Conservation (phyloP, 2,888 invertebrate genomes). For the Athalia circularis region DNA sequence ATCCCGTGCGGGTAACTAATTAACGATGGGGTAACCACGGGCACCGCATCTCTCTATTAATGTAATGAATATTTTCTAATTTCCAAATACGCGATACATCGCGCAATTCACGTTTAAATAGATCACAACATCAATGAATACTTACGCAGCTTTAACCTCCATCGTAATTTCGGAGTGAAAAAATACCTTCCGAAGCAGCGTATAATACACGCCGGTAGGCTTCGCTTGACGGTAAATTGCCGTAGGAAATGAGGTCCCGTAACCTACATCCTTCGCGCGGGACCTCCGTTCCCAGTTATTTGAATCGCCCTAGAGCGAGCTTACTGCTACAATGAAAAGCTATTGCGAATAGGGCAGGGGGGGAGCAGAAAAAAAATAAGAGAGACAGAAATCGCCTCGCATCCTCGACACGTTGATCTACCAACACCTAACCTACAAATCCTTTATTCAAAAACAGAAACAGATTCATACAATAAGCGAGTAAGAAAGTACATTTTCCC, state of each 20-base stretch:
- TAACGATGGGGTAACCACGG: constrained; percentile 8
- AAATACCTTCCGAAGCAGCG: not conserved
- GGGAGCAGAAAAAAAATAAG: not conserved
- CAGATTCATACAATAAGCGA: not conserved
- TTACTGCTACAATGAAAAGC: constrained; percentile 28
- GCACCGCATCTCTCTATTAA: not conserved
- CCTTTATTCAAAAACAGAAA: constrained; percentile 15
- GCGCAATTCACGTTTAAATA: not conserved
- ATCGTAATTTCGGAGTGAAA: constrained; percentile 17
- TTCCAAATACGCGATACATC: not conserved
- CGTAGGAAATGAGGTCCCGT: constrained; percentile 39
- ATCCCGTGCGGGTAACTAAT: constrained; percentile 30
- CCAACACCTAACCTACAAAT: not conserved
- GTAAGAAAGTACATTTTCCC: not conserved
- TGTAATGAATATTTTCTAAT: constrained; percentile 6
- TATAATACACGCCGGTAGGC: not conserved
- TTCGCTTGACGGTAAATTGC: constrained; percentile 1
- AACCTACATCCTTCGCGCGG: constrained; percentile 31
- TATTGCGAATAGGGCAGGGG: constrained; percentile 32
- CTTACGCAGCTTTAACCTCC: not conserved
- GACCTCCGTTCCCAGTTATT: constrained; percentile 29
- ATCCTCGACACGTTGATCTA: not conserved
- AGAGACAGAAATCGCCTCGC: not conserved
- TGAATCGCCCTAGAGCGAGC: constrained; percentile 34
- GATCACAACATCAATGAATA: not conserved